Conservation (phyloP, 2,888 invertebrate species). For the Lottia scabra region DNA sequence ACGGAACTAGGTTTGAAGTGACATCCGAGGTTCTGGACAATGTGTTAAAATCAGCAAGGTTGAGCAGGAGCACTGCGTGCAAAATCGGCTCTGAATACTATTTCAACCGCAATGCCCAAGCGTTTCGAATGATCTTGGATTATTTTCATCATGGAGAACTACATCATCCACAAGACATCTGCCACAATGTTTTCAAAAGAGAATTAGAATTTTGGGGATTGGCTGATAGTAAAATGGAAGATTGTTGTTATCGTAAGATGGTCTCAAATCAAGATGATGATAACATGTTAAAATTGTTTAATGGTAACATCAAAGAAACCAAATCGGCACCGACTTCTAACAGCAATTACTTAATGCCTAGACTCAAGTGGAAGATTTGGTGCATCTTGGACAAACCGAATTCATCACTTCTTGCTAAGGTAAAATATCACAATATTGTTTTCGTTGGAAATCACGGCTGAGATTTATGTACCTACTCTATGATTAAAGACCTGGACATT, state of each 20-base stretch:
- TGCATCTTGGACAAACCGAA: slow-evolving; percentile 32
- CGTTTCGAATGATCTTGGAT: slow-evolving; percentile 38
- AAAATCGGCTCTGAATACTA: slow-evolving; percentile 23
- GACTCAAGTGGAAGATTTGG: slow-evolving; percentile 18
- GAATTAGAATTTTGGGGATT: slow-evolving; percentile 41
- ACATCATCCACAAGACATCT: slow-evolving; percentile 90
- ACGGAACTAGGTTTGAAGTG: slow-evolving; percentile 27
- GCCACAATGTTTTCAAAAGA: slow-evolving; percentile 83
- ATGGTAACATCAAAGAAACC: slow-evolving; percentile 19
- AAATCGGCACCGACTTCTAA: slow-evolving; percentile 3
- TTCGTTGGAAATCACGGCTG: no score
- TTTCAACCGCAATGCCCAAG: slow-evolving; percentile 28
- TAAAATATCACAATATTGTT: slow-evolving; percentile 13
- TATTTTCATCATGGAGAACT: slow-evolving; percentile 80
- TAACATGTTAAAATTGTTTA: slow-evolving; percentile 22
- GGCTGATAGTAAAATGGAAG: slow-evolving; percentile 26
- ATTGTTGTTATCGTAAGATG: slow-evolving; percentile 36
- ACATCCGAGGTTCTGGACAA: neutral
- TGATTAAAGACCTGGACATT: no score
- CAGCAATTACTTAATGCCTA: slow-evolving; percentile 17
- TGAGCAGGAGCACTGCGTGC: neutral
- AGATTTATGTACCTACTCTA: no score
- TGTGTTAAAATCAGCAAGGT: neutral
- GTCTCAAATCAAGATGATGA: slow-evolving; percentile 30
- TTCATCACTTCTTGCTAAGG: slow-evolving; percentile 32